A percentile compares a stretch with the other conserved stretches of the same genome.
phyloP scores from a whole-genome alignment of 2,888 invertebrate species.

The Ypsolopha sequella region DNA sequence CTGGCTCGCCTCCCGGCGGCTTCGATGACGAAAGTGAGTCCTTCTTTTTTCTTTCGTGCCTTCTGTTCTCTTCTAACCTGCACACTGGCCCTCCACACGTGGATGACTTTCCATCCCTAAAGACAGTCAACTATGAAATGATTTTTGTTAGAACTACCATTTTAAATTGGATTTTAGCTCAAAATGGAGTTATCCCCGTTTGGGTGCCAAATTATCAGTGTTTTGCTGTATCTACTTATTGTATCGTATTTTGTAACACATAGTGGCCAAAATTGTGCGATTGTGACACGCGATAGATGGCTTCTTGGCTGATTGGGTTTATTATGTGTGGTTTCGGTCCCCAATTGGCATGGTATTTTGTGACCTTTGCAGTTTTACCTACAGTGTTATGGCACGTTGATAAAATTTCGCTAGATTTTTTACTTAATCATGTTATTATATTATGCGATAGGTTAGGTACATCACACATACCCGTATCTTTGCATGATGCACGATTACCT shows the following conservation, averaged over 20 bases:
- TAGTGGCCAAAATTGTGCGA: slow-evolving; percentile 24
- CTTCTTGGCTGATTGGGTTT: slow-evolving; percentile 47
- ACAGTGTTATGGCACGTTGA: slow-evolving; percentile 26
- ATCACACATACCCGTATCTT: slow-evolving; percentile 2
- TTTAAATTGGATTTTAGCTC: neutral
- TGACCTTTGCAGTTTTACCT: slow-evolving; percentile 3
- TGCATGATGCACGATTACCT: slow-evolving; percentile 5
- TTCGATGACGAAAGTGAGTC: slow-evolving; percentile 46
- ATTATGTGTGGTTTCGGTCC: slow-evolving; percentile 31
- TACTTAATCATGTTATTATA: neutral
- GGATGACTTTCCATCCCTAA: slow-evolving; percentile 16
- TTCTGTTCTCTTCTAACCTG: slow-evolving; percentile 7
- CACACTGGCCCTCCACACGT: slow-evolving; percentile 19
- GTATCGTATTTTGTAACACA: slow-evolving; percentile 15
- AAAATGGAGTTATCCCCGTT: slow-evolving; percentile 22
- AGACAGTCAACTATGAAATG: neutral
- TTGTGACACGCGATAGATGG: slow-evolving; percentile 29
- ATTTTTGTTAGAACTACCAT: neutral
- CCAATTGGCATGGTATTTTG: slow-evolving; percentile 42
- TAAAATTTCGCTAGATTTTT: slow-evolving; percentile 18
- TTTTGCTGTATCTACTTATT: slow-evolving; percentile 21
- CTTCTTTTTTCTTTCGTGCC: slow-evolving; percentile 1
- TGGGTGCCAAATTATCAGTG: slow-evolving; percentile 18
- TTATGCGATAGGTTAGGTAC: neutral
- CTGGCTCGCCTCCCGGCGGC: slow-evolving; percentile 54